Percentiles rank a stretch among this genome's conserved stretches.
phyloP scores from a whole-genome alignment of 2,797 vertebrate genomes.

The Syndactyla subalaris region DNA sequence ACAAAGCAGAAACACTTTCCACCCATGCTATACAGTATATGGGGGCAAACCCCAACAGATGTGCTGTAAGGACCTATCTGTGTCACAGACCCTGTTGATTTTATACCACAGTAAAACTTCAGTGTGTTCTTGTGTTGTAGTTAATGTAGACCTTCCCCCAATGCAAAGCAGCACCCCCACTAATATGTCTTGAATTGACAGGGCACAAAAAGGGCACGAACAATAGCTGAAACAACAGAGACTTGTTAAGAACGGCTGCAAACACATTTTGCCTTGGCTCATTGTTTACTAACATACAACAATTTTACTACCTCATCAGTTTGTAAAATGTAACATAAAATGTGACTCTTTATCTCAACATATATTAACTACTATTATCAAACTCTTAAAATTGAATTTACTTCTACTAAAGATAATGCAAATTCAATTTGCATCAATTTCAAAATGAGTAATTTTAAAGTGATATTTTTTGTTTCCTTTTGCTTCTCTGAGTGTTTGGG shows the following conservation, averaged over 20 bases:
- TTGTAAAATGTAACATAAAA: not conserved
- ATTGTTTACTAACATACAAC: not conserved
- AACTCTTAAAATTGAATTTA: not conserved
- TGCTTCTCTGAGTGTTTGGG: not conserved
- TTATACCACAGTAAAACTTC: not conserved
- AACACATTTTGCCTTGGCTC: not conserved
- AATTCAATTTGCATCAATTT: not conserved
- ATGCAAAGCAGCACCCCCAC: not conserved
- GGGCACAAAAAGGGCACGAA: not conserved
- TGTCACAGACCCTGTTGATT: not conserved
- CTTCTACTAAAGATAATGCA: not conserved
- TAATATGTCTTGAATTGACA: not conserved
- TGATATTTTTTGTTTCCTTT: not conserved
- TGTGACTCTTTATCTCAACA: not conserved
- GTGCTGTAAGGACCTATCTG: not conserved
- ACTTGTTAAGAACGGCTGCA: not conserved
- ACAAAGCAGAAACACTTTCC: constrained; percentile 14
- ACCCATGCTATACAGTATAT: not conserved
- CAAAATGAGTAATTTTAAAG: not conserved
- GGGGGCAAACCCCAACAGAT: constrained; percentile 17
- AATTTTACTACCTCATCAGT: not conserved
- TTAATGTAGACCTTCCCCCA: not conserved
- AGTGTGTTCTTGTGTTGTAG: not conserved
- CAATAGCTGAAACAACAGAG: not conserved
- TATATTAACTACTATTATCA: not conserved